Evolutionary conservation across 2,797 vertebrate genomes (phyloP).

Genomic region (Mionectes olivaceus): DNA sequence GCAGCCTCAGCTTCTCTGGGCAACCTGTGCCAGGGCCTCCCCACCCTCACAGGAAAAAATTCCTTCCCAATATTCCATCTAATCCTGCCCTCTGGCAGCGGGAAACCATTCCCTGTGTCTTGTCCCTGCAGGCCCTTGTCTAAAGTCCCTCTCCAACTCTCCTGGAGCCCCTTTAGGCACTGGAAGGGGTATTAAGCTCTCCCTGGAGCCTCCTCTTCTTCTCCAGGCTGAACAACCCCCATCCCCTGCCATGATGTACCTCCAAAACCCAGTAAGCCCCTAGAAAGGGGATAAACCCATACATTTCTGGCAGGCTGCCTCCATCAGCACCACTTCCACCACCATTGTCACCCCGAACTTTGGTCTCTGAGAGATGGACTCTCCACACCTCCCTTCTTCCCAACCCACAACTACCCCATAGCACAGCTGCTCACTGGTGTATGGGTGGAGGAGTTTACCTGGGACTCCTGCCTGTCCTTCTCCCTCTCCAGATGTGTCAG

Average conservation of each 20-base stretch:
- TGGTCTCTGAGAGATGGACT: neutral
- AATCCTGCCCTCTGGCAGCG: too few species aligned
- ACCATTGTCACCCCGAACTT: neutral
- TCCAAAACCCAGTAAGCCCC: neutral
- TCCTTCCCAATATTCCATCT: too few species aligned
- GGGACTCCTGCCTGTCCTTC: neutral
- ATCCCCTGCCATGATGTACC: neutral
- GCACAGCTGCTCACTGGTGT: fast-evolving
- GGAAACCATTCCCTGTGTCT: too few species aligned
- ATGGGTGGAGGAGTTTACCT: neutral
- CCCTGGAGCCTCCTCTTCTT: too few species aligned
- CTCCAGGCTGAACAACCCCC: neutral
- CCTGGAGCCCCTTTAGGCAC: neutral
- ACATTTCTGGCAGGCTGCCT: neutral
- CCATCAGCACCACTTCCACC: neutral
- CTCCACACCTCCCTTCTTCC: neutral
- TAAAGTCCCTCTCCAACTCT: neutral
- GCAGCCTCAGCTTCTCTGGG: too few species aligned
- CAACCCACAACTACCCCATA: neutral
- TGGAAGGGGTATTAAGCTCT: neutral
- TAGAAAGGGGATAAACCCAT: neutral
- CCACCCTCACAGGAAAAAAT: too few species aligned
- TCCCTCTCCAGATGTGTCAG: conserved; percentile 6
- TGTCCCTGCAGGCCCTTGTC: neutral
- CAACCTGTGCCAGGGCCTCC: too few species aligned